A percentile compares a stretch with the other conserved stretches of the same genome.
These are phyloP conservation scores for Scolopax mira DNA, from an alignment of 2,113 vertebrate genomes.

Conservation along the genomic window DNA sequence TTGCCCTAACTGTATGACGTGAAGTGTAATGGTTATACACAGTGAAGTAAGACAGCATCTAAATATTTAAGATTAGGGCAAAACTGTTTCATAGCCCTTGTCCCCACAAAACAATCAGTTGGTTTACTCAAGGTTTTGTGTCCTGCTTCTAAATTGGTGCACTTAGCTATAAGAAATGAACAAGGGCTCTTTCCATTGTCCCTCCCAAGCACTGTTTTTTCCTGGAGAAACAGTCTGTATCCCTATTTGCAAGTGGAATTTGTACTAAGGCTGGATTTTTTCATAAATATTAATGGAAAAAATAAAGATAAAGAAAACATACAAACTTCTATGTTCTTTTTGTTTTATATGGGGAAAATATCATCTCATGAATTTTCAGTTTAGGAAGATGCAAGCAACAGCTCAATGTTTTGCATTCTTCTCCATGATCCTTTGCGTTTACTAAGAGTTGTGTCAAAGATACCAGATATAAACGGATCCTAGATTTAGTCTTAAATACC, in stretches of 20 bases:
- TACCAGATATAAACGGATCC: not conserved
- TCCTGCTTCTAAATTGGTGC: not conserved
- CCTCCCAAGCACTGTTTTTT: not conserved
- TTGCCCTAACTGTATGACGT: not conserved
- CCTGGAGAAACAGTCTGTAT: not conserved
- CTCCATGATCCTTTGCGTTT: not conserved
- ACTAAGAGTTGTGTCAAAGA: not conserved
- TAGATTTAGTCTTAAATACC: not conserved
- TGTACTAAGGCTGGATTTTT: not conserved
- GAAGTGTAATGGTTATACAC: fast-evolving
- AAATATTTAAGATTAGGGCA: not conserved
- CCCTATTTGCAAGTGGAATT: not conserved
- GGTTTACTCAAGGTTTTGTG: not conserved
- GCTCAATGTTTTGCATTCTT: not conserved
- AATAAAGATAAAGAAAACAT: not conserved
- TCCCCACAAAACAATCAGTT: not conserved
- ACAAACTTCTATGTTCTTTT: not conserved
- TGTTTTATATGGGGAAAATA: not conserved
- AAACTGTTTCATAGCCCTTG: not conserved
- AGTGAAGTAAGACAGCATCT: not conserved
- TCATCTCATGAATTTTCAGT: fast-evolving
- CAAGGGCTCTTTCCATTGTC: not conserved
- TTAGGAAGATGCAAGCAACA: not conserved
- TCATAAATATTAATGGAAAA: not conserved
- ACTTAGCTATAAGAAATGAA: not conserved